Base-by-base conservation (phyloP, 53 echinoderm and acorn worm genomes). In the Apostichopus leukothele region DNA sequence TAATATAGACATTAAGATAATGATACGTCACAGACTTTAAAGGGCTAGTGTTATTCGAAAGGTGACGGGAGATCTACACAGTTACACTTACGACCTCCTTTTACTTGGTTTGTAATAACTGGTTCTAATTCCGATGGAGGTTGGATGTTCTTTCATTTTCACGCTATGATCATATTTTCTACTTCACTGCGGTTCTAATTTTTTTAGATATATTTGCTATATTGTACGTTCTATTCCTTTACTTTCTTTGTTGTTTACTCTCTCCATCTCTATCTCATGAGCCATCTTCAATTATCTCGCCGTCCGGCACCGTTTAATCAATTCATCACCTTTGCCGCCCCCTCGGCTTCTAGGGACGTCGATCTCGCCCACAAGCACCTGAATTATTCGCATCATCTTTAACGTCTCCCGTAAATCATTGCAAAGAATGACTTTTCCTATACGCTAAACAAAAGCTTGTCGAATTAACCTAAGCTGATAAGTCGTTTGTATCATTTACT, bases 381-480 rank as follows among this genome's bases (percentile, higher is more conserved):
- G 55, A 81, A 81, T 81, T 81, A 81, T 81, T 81, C 59, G 54
- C 19, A 81, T 81, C 59, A 81, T 81, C 55, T 81, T 54, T 25
- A 52, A 81, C 59, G 81, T 57, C 81, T 55, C 55, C 59, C 53
- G 81, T 81, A 81, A 81, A 81, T 81, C 81, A 81, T 81, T 59
- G 81, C 54, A 11, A 19, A 21, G 81, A 55, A 81, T 81, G 53
- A 81, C 59, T 22, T 81, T 57, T 54, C 81, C 19, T 81, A 71
- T n/a, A 50, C 54, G 57, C 21, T 11, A 81, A 81, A 52, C 53
- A 54, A 81, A 23, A 81, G 81, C 54, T 81, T 81, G 59, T 25
- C 81, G 53, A 81, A 52, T 59, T 59, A 22, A 18, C 53, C 25
- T 54, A 54, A 81, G 57, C 81, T n/a, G 20, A 54, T 55, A 55